These are phyloP conservation scores for Thelaira solivaga DNA, from an alignment of 2,888 invertebrate species.

Conservation along the genomic window DNA sequence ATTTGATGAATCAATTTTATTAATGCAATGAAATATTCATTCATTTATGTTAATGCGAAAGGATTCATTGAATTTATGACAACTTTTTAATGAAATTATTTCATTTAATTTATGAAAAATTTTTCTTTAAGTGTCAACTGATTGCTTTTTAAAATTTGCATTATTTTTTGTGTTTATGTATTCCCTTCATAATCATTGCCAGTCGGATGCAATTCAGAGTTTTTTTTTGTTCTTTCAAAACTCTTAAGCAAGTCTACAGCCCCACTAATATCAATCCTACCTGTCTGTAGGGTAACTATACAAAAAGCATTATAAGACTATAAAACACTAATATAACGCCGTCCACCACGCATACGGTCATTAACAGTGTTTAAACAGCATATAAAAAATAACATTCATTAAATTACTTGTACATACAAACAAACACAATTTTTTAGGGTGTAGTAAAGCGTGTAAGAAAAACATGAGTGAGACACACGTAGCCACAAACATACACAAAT, in stretches of 20 bases:
- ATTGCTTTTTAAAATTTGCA: too few species aligned
- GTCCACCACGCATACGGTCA: slow-evolving; percentile 54
- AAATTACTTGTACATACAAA: too few species aligned
- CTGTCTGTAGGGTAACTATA: neutral
- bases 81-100: too few species aligned
- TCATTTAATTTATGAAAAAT: too few species aligned
- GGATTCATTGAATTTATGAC: too few species aligned
- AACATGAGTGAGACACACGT: slow-evolving; percentile 3
- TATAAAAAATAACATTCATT: slow-evolving; percentile 60
- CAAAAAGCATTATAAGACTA: neutral
- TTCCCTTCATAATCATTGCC: too few species aligned
- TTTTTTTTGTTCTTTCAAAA: neutral
- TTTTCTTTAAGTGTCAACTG: too few species aligned
- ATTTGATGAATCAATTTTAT: too few species aligned
- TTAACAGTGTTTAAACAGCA: slow-evolving; percentile 66
- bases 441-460: slow-evolving; percentile 24
- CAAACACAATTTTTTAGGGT: slow-evolving; percentile 47
- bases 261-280: neutral
- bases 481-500: neutral
- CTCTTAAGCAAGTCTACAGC: neutral
- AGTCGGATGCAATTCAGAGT: neutral
- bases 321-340: neutral
- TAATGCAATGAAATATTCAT: too few species aligned
- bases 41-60: too few species aligned
- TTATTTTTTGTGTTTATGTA: too few species aligned